Percentiles rank a stretch among this genome's conserved stretches.
Conservation (phyloP, 2,797 vertebrate genomes). For the Catamblyrhynchus diadema region DNA sequence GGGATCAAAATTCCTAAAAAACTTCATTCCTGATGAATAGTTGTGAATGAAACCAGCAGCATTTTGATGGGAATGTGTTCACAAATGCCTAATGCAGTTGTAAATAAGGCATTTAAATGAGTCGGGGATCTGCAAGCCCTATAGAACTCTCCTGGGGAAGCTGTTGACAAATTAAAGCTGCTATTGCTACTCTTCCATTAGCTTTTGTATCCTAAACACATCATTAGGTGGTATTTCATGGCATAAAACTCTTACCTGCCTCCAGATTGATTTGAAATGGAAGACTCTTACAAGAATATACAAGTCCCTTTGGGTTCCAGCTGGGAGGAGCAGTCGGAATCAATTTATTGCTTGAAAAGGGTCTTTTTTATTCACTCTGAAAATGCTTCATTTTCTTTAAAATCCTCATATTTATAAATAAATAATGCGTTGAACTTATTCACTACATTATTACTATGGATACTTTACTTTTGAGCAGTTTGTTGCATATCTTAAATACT, state of each 20-base stretch:
- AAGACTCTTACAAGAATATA: slow-evolving; percentile 31
- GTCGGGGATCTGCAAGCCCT: slow-evolving; percentile 15
- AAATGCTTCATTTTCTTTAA: slow-evolving; percentile 5
- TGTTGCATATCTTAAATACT: neutral
- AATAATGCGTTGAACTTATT: neutral
- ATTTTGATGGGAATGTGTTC: neutral
- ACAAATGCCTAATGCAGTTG: slow-evolving; percentile 10
- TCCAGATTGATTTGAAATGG: slow-evolving; percentile 47
- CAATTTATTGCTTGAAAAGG: slow-evolving; percentile 10
- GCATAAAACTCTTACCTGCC: slow-evolving; percentile 58
- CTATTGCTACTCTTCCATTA: slow-evolving; percentile 36
- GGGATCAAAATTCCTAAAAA: neutral
- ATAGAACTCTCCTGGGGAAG: slow-evolving; percentile 33
- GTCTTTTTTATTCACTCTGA: neutral
- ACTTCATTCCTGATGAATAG: neutral
- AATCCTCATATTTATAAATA: slow-evolving; percentile 12
- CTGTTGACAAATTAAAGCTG: slow-evolving; percentile 61
- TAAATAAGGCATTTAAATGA: slow-evolving; percentile 59
- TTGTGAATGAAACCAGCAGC: neutral
- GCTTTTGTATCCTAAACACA: slow-evolving; percentile 57
- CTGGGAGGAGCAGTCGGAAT: neutral
- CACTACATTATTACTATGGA: neutral
- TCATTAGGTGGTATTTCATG: slow-evolving; percentile 53
- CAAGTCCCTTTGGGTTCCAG: slow-evolving; percentile 26
- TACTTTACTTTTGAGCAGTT: neutral